Conservation (phyloP, 2,888 invertebrate genomes). For the Camptogramma bilineatum region DNA sequence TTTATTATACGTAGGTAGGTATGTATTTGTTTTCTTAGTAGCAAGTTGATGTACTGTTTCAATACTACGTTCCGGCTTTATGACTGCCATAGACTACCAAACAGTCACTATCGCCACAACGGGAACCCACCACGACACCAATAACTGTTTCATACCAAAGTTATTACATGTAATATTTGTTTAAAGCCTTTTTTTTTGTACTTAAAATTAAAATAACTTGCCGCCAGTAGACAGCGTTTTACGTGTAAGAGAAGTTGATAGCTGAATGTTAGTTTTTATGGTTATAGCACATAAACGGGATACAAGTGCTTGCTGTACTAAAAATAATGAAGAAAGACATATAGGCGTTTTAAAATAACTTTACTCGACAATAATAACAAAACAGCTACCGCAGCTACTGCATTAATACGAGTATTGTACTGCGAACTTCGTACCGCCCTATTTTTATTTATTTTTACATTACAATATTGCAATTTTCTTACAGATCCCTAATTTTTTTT, state of each 20-base stretch:
- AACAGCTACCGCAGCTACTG: background rate
- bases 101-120: constrained; percentile 45
- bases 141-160: constrained; percentile 51
- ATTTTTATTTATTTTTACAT: too few relatives aligned
- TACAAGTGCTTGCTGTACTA: constrained; percentile 22
- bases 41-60: background rate
- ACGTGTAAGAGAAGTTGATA: constrained; percentile 28
- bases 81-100: constrained; percentile 25
- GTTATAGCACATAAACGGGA: constrained; percentile 23
- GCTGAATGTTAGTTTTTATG: constrained; percentile 28
- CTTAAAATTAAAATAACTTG: constrained; percentile 41
- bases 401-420: too few relatives aligned
- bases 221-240: constrained; percentile 20
- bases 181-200: constrained; percentile 41
- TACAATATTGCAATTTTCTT: too few relatives aligned
- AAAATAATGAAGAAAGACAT: constrained; percentile 9
- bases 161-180: constrained; percentile 49
- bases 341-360: background rate
- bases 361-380: background rate
- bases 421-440: too few relatives aligned
- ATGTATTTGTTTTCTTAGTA: too few relatives aligned
- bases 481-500: too few relatives aligned
- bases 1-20: too few relatives aligned
- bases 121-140: constrained; percentile 53
- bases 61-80: constrained; percentile 41